Conservation (phyloP, 2,113 vertebrate species). For the Grus americana region DNA sequence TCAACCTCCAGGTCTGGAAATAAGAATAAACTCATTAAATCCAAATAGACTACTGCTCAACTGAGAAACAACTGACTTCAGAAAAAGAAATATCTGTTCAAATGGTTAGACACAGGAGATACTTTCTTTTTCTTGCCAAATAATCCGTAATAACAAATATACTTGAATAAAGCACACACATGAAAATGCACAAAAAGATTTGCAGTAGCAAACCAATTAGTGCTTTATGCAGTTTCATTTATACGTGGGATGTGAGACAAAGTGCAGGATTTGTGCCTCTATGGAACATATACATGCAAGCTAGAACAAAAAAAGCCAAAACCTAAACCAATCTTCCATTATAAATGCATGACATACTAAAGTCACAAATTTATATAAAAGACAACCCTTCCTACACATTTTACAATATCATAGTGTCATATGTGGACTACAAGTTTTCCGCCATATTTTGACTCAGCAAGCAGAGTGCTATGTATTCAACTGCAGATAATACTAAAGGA, state of each 20-base stretch:
- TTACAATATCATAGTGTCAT: background rate
- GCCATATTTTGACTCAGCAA: background rate
- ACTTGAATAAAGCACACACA: background rate
- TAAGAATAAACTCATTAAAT: slow-evolving; percentile 30
- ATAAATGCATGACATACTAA: background rate
- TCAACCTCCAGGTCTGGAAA: background rate
- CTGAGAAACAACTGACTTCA: background rate
- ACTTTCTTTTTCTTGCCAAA: background rate
- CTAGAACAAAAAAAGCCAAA: background rate
- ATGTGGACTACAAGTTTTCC: background rate
- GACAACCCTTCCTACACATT: background rate
- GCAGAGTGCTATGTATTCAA: background rate
- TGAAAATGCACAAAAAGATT: background rate
- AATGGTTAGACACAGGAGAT: background rate
- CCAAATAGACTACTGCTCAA: background rate
- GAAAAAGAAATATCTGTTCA: background rate
- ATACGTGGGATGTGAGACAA: background rate
- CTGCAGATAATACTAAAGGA: background rate
- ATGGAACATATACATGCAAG: background rate
- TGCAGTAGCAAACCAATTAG: background rate
- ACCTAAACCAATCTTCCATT: background rate
- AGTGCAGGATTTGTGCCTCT: background rate
- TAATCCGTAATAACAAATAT: background rate
- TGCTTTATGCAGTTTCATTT: background rate
- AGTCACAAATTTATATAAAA: background rate